phyloP scores from a whole-genome alignment of 1,140 invertebrate species.

The Ceratina japonica region DNA sequence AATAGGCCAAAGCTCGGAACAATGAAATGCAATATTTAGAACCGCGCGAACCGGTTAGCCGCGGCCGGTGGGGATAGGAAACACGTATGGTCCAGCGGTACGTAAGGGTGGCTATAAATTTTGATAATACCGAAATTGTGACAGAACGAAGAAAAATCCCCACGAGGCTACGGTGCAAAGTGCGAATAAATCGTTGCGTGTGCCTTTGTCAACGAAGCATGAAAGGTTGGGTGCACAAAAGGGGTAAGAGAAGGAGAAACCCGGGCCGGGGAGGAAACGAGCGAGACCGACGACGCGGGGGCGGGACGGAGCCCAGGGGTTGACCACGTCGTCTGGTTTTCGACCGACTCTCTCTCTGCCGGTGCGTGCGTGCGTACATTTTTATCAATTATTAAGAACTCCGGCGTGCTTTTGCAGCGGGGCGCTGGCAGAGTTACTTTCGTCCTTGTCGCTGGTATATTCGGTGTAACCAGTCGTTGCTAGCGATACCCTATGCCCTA shows the following conservation, averaged over 20 bases:
- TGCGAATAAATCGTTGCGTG: constrained; percentile 77
- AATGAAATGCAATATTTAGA: constrained; percentile 19
- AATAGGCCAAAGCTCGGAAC: too few species aligned
- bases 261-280: neutral
- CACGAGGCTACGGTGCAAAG: constrained; percentile 71
- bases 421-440: constrained; percentile 39
- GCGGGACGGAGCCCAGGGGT: constrained; percentile 31
- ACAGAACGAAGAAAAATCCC: constrained; percentile 78
- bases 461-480: constrained; percentile 53
- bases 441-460: constrained; percentile 39
- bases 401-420: constrained; percentile 54
- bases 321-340: constrained; percentile 46
- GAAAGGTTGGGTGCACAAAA: constrained; percentile 51
- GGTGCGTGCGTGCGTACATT: constrained; percentile 76
- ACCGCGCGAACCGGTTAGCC: constrained; percentile 19
- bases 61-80: neutral
- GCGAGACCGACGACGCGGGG: constrained; percentile 17
- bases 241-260: constrained; percentile 2
- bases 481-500: constrained; percentile 62
- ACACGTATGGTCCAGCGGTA: constrained; percentile 17
- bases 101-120: constrained; percentile 71
- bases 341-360: constrained; percentile 53
- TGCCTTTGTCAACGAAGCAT: constrained; percentile 74
- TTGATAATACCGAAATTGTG: constrained; percentile 77
- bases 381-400: constrained; percentile 80